Evolutionary conservation across 2,797 vertebrate genomes (phyloP), one percentile per base, ranked within the genome.

Genomic region (Clarias laeviceps): DNA sequence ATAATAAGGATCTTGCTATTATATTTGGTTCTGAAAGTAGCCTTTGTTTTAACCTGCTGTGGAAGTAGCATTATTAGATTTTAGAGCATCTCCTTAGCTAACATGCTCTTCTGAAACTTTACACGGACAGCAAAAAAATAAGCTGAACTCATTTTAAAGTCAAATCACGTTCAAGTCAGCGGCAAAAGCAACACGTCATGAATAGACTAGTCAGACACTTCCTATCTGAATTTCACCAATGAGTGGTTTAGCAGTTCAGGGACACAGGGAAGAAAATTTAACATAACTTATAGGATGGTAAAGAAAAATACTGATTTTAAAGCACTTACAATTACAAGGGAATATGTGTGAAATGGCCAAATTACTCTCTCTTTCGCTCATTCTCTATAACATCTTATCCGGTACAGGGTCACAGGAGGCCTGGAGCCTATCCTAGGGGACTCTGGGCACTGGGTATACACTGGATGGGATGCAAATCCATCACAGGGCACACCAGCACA

Each of bases 161-260:
- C 72, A 84, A 84, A 76, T 56, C 61, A 29, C 56, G 50, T 7
- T 40, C 22, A 27, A 4, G 27, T 57, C 68, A 37, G n/a, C 32
- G 1, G 27, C 11, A 34, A 57, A 66, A 64, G 59, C 20, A 14
- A 22, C 9, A 78, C 64, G 70, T 69, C 17, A 64, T 5, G 57
- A 83, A 66, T 4, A 79, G 27, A 68, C 54, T 57, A 40, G 62
- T 62, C 62, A 45, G 40, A 87, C 64, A 78, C 50, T 11, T 68
- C 61, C 29, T 29, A 22, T 57, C 17, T 65, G 57, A 86, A 79
- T 80, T 61, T 64, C 22, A 15, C 56, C 32, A 4, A 6, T 27
- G n/a, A 83, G 18, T 56, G 29, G 15, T 83, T 45, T n/a, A 83
- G 17, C 15, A 81, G 56, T 70, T 85, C 84, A 76, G 64, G 62